Evolutionary conservation across 2,797 vertebrate species (phyloP).

Genomic region (Eremophila alpestris): DNA sequence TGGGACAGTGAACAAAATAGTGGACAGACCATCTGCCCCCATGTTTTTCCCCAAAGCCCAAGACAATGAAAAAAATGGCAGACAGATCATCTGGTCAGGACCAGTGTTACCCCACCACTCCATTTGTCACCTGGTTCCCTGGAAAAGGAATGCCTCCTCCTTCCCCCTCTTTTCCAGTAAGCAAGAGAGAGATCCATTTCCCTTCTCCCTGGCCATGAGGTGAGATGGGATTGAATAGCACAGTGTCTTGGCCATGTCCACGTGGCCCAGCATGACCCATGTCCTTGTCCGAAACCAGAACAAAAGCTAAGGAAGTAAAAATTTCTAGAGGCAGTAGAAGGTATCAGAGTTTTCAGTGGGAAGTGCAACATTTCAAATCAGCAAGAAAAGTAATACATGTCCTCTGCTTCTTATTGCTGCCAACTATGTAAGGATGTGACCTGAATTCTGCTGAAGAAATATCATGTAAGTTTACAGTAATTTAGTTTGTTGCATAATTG

Average conservation of each 20-base stretch:
- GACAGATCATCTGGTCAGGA: fast-evolving
- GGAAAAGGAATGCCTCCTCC: not conserved
- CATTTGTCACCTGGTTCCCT: fast-evolving
- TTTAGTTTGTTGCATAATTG: not conserved
- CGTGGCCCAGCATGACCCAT: fast-evolving
- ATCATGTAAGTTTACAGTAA: constrained; percentile 72
- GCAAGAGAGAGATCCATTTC: not conserved
- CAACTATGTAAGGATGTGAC: constrained; percentile 75
- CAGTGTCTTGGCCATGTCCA: not conserved
- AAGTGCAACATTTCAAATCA: not conserved
- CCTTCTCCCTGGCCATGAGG: not conserved
- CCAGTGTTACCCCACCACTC: not conserved
- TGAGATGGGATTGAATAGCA: not conserved
- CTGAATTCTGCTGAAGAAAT: constrained; percentile 75
- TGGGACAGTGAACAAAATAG: not conserved
- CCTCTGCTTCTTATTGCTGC: constrained; percentile 52
- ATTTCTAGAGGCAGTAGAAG: not conserved
- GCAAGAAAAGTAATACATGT: not conserved
- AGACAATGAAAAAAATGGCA: not conserved
- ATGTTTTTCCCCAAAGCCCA: not conserved
- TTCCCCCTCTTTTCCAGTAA: not conserved
- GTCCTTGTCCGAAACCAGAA: not conserved
- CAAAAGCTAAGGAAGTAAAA: not conserved
- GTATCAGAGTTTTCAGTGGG: not conserved
- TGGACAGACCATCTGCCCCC: not conserved